phyloP scores from a whole-genome alignment of 1,140 invertebrate genomes.

The Notospermus geniculatus region DNA sequence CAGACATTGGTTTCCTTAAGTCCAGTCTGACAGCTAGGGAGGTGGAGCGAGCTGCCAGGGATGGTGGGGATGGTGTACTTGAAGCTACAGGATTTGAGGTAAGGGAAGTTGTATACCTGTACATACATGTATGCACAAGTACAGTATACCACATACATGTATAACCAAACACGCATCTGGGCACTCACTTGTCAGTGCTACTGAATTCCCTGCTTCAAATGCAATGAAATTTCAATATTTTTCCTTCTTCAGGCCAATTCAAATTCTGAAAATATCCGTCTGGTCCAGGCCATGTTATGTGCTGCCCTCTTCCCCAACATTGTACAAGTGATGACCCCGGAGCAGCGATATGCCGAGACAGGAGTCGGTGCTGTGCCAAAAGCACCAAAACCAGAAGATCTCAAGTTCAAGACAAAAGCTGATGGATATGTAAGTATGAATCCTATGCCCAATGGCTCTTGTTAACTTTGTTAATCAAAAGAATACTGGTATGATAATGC shows the following conservation, averaged over 20 bases:
- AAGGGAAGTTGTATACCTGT: constrained; percentile 7
- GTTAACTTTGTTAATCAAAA: too few species aligned
- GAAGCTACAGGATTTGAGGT: constrained; percentile 69
- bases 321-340: constrained; percentile 44
- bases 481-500: too few species aligned
- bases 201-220: constrained; percentile 6
- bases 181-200: too few species aligned
- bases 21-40: constrained; percentile 35
- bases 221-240: too few species aligned
- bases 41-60: constrained; percentile 57
- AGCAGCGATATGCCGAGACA: constrained; percentile 68
- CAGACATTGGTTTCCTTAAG: constrained; percentile 49
- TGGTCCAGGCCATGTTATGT: constrained; percentile 46
- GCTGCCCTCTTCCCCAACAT: constrained; percentile 51
- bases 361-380: constrained; percentile 69
- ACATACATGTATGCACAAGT: too few species aligned
- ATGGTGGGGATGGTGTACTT: constrained; percentile 66
- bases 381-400: constrained; percentile 67
- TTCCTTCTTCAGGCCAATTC: constrained; percentile 65
- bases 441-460: too few species aligned
- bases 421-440: constrained; percentile 71
- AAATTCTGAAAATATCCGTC: constrained; percentile 58
- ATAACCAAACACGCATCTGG: too few species aligned
- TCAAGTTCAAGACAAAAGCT: constrained; percentile 73
- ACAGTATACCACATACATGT: too few species aligned